Conservation (phyloP, 2,797 vertebrate species). For the Molossus molossus region DNA sequence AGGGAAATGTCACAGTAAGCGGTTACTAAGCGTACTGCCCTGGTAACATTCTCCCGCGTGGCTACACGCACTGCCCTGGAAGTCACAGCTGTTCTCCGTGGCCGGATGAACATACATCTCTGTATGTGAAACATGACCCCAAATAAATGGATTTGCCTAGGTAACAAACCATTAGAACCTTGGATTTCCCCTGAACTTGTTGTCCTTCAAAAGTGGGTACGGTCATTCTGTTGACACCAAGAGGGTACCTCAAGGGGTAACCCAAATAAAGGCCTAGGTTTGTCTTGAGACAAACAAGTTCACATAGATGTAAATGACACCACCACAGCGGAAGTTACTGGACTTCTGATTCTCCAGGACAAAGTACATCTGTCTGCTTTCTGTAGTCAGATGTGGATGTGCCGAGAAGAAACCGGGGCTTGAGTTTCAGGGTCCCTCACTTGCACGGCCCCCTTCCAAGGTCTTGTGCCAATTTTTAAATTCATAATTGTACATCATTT, state of each 20-base stretch:
- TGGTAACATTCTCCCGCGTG: background rate
- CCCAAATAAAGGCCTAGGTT: background rate
- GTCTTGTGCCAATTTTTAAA: background rate
- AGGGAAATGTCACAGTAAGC: background rate
- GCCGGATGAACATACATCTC: background rate
- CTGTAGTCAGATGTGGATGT: no score
- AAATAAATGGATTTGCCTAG: background rate
- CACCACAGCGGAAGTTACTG: background rate
- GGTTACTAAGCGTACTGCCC: background rate
- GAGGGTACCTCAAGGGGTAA: no score
- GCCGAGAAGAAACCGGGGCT: background rate
- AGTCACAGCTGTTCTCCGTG: background rate
- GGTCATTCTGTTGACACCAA: background rate
- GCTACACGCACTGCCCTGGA: fast-evolving
- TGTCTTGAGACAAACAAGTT: background rate
- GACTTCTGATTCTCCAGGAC: background rate
- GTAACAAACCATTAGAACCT: no score
- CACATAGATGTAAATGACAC: background rate
- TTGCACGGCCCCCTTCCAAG: background rate
- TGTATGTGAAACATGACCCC: background rate
- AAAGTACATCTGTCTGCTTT: background rate
- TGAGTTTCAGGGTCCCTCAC: background rate
- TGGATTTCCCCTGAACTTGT: no score
- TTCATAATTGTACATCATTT: conserved; percentile 13
- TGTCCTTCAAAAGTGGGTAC: background rate